Percentiles rank a stretch among this genome's conserved stretches.
These are phyloP conservation scores for Monopterus albus DNA, from an alignment of 2,113 vertebrate species.

Conservation along the genomic window DNA sequence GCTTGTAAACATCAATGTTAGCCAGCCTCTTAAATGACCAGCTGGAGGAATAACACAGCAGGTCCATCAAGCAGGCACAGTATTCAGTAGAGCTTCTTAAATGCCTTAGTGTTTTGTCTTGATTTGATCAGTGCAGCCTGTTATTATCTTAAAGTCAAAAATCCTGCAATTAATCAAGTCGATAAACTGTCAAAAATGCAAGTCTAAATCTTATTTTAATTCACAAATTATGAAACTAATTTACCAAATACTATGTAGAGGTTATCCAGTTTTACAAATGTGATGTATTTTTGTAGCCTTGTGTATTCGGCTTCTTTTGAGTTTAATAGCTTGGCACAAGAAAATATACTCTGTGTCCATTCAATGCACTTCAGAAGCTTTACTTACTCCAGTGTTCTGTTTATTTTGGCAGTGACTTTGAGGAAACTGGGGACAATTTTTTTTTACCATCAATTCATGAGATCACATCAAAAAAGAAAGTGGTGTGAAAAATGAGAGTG, in stretches of 20 bases:
- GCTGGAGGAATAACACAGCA: background rate
- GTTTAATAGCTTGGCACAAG: background rate
- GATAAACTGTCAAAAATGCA: background rate
- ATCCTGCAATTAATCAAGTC: too few relatives aligned
- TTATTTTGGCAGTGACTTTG: constrained; percentile 43
- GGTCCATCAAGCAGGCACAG: background rate
- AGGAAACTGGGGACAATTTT: background rate
- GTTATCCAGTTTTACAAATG: constrained; percentile 5
- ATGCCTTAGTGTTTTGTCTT: background rate
- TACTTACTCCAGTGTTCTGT: constrained; percentile 24
- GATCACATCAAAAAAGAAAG: constrained; percentile 20
- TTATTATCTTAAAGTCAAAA: too few relatives aligned
- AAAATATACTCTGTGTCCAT: background rate
- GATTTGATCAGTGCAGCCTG: too few relatives aligned
- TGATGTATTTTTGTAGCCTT: constrained; percentile 6
- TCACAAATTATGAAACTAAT: background rate
- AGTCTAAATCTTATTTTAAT: background rate
- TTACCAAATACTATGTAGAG: background rate
- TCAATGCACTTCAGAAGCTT: constrained; percentile 6
- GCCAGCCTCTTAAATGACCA: background rate
- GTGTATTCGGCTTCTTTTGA: constrained; percentile 17
- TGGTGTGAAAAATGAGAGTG: constrained; percentile 16
- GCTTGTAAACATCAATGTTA: background rate
- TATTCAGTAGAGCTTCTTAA: background rate
- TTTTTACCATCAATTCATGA: constrained; percentile 4